These are phyloP conservation scores for Enteromius mattozi DNA, from an alignment of 2,797 vertebrate genomes.

Conservation along the genomic window DNA sequence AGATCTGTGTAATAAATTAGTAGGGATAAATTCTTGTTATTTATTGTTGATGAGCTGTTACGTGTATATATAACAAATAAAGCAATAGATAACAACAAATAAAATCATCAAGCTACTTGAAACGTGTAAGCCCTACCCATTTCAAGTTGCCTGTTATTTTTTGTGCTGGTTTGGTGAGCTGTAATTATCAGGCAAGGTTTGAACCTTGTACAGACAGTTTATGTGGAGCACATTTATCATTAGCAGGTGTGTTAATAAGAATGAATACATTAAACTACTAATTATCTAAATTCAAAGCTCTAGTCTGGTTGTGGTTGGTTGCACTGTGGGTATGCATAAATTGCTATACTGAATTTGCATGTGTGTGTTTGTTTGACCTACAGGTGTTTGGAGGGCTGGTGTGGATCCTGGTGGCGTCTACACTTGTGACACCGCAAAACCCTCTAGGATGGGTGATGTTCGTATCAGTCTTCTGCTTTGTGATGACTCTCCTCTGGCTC, in stretches of 20 bases:
- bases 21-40: background rate
- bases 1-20: background rate
- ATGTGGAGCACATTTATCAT: background rate
- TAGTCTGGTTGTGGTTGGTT: background rate
- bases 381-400: slow-evolving; percentile 88
- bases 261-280: background rate
- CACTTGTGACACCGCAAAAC: rapidly evolving
- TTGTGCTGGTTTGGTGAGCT: background rate
- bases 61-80: background rate
- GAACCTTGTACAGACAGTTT: background rate
- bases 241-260: background rate
- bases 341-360: background rate
- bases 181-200: background rate
- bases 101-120: no score
- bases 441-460: slow-evolving; percentile 87
- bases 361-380: slow-evolving; percentile 13
- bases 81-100: no score
- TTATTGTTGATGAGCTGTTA: background rate
- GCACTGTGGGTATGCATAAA: background rate
- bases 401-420: slow-evolving; percentile 88
- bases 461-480: slow-evolving; percentile 81
- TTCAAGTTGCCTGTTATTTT: background rate
- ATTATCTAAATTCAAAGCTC: background rate
- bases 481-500: slow-evolving; percentile 79
- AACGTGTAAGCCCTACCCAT: background rate